Percentiles rank a stretch among this genome's conserved stretches.
These are phyloP conservation scores for Lissonota sp. DNA, from an alignment of 2,888 invertebrate species.

Conservation along the genomic window DNA sequence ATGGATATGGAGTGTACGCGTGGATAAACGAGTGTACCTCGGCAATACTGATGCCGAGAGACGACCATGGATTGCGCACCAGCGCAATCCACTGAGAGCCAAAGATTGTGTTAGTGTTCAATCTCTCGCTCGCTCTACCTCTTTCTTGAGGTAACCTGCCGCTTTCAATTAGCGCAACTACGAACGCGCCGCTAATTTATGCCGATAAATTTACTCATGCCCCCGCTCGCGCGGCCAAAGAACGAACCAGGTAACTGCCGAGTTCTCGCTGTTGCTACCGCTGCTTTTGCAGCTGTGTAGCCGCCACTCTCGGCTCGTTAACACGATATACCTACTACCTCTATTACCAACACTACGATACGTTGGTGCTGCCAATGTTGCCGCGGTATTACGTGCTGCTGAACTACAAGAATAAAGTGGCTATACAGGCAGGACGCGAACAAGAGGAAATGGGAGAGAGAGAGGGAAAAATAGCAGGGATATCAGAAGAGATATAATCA, in stretches of 20 bases:
- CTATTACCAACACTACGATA: slow-evolving; percentile 43
- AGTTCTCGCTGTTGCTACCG: not conserved
- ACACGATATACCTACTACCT: slow-evolving; percentile 55
- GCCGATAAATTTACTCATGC: slow-evolving; percentile 70
- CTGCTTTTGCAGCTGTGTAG: slow-evolving; percentile 1
- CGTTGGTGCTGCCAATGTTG: slow-evolving; percentile 46
- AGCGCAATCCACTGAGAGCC: slow-evolving; percentile 18
- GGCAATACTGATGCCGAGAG: slow-evolving; percentile 47
- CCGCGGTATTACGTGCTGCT: slow-evolving; percentile 34
- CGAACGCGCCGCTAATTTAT: slow-evolving; percentile 69
- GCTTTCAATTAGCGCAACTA: slow-evolving; percentile 74
- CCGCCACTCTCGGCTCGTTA: slow-evolving; percentile 52
- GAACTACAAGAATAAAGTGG: slow-evolving; percentile 53
- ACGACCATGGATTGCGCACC: slow-evolving; percentile 50
- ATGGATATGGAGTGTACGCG: not conserved
- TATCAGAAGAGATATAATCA: slow-evolving; percentile 28
- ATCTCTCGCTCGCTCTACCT: slow-evolving; percentile 32
- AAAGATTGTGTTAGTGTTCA: slow-evolving; percentile 18
- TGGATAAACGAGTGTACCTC: slow-evolving; percentile 27
- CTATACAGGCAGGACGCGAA: slow-evolving; percentile 7
- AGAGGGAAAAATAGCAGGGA: not conserved
- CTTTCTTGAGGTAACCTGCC: slow-evolving; percentile 60
- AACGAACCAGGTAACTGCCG: slow-evolving; percentile 39
- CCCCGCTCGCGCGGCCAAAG: slow-evolving; percentile 61
- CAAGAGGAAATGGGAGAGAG: not conserved